These are phyloP conservation scores for Agrilus biguttatus DNA, from an alignment of 2,888 invertebrate species.

Conservation along the genomic window DNA sequence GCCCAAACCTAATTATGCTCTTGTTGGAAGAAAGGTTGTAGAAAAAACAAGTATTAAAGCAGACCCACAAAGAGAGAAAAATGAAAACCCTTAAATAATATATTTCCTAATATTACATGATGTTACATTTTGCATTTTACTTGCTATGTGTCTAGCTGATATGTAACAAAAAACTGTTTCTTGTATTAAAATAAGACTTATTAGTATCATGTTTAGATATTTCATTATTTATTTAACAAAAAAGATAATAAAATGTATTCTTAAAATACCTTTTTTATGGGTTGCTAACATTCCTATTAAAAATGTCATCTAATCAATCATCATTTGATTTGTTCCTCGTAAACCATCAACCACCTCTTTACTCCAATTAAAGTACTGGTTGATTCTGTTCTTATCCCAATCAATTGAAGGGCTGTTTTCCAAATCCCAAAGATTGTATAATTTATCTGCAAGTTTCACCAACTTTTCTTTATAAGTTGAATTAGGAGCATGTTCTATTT, in stretches of 20 bases:
- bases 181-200: too few relatives aligned
- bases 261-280: too few relatives aligned
- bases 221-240: too few relatives aligned
- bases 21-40: constrained; percentile 8
- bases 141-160: too few relatives aligned
- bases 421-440: constrained; percentile 66
- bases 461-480: constrained; percentile 49
- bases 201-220: too few relatives aligned
- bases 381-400: constrained; percentile 46
- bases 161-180: too few relatives aligned
- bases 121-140: too few relatives aligned
- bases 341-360: constrained; percentile 49
- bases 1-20: constrained; percentile 16
- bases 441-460: constrained; percentile 68
- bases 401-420: constrained; percentile 37
- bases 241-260: too few relatives aligned
- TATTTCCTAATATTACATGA: too few relatives aligned
- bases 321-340: constrained; percentile 40
- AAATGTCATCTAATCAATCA: constrained; percentile 34
- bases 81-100: too few relatives aligned
- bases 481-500: constrained; percentile 45
- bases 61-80: too few relatives aligned
- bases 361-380: constrained; percentile 56
- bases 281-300: too few relatives aligned
- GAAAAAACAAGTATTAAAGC: constrained; percentile 1